Base-by-base conservation (phyloP, 2,113 vertebrate genomes). In the Kryptolebias marmoratus region DNA sequence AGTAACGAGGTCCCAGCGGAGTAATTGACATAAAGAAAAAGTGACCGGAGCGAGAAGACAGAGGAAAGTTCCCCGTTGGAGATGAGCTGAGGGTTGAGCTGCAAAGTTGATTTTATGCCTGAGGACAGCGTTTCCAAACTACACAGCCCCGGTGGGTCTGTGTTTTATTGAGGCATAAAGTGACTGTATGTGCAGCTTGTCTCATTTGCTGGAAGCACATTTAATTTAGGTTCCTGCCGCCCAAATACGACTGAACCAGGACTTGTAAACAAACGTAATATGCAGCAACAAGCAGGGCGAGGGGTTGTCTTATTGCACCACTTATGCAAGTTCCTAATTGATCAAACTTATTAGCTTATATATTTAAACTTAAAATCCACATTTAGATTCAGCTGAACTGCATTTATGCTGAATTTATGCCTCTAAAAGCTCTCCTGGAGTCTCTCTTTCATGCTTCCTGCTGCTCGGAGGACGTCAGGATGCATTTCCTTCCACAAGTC, bases 1-100 rank as follows among this genome's bases (percentile, higher is more conserved):
- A 11, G 75, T 88, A 86, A 89, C 83, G 27, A 86, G 80, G 71
- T 87, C 90, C 82, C 87, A 14, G 57, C 0, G 66, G 87, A 74
- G 84, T 79, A 64, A 80, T 56, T 90, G 87, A 77, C 84, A 82
- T 81, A 82, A 76, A 84, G 56, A 74, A 12, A 74, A 12, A 79
- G 68, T 31, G 71, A 75, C 39, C n/a, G 2, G 56, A 39, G 77
- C 32, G 54, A 61, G 76, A 72, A 87, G 50, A 39, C 44, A 2
- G 68, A 4, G 61, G 53, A 67, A 27, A 60, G 59, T 70, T 68
- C 52, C 30, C 45, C 16, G n/a, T 62, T 44, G 32, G 2, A 71
- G 48, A 32, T 44, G 48, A 71, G 70, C 50, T 44, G 27, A 68
- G 73, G 61, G 56, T 36, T 59, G 55, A 64, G 50, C 49, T 45